Conservation (phyloP, 2,113 vertebrate species). For the Salminus brasiliensis region DNA sequence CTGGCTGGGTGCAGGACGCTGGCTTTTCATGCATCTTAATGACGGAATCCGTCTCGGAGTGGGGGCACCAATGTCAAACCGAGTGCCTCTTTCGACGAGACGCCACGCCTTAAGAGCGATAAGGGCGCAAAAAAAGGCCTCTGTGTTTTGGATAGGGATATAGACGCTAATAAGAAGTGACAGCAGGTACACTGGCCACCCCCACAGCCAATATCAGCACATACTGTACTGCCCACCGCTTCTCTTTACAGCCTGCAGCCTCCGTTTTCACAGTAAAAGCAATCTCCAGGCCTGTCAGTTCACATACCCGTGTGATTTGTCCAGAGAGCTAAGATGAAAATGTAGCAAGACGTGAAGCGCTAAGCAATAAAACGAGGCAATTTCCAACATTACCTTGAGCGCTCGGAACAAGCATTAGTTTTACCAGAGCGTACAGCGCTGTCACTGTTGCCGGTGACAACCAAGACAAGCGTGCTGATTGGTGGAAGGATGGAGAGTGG, state of each 20-base stretch:
- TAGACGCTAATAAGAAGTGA: constrained; percentile 47
- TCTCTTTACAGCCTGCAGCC: constrained; percentile 3
- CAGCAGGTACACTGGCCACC: constrained; percentile 21
- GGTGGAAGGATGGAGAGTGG: constrained; percentile 91
- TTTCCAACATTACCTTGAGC: constrained; percentile 86
- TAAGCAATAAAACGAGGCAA: constrained; percentile 64
- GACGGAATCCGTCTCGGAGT: constrained; percentile 72
- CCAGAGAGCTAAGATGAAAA: constrained; percentile 44
- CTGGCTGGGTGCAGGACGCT: constrained; percentile 72
- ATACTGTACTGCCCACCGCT: constrained; percentile 25
- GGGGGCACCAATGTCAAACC: constrained; percentile 74
- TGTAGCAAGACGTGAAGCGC: constrained; percentile 62
- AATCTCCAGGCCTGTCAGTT: constrained; percentile 65
- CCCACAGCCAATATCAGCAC: constrained; percentile 24
- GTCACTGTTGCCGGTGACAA: constrained; percentile 88
- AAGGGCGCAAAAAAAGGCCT: not conserved
- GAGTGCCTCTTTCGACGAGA: constrained; percentile 34
- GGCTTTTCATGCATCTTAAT: constrained; percentile 82
- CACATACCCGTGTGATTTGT: constrained; percentile 56
- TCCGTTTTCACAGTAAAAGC: constrained; percentile 48
- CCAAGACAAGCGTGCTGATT: constrained; percentile 89
- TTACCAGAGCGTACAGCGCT: constrained; percentile 91
- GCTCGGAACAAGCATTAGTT: constrained; percentile 77
- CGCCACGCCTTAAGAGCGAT: constrained; percentile 19
- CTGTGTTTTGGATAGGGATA: constrained; percentile 5